Base-by-base conservation (phyloP, 2,113 vertebrate species). In the Tetrao urogallus region DNA sequence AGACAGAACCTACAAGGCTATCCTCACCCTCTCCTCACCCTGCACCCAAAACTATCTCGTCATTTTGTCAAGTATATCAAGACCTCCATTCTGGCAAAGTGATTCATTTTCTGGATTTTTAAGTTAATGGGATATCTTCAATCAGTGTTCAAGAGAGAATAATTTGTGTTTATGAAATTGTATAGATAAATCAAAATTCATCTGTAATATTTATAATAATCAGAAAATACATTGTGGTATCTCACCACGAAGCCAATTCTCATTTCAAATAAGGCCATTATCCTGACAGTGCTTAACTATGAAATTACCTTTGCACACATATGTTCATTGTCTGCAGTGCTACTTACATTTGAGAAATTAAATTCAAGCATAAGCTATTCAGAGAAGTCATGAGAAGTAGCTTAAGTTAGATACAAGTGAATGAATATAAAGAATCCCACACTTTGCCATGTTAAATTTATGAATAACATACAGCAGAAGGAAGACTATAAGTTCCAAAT, bases 261-360 rank as follows among this genome's bases (percentile, higher is more conserved):
- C 27, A 63, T n/a, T 82, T 96, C 82, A 75, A 13, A 17, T 52
- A 70, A 54, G 13, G 8, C 6, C 10, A 30, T 63, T 52, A 82
- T 19, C 11, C 6, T 56, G 40, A 54, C 21, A 30, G n/a, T 38
- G 34, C 13, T 34, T 54, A 38, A 34, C 17, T 22, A 34, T 32
- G 5, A 81, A 73, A 48, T 77, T 61, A 70, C 32, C 2, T 72
- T 83, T 77, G 7, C 50, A 74, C 11, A 2, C 78, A 7, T 63
- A 8, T 0, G 1, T 42, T 52, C 2, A 0, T 54, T 77, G 24
- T 42, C n/a, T 54, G 10, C 11, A 3, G 52, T 61, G 8, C 61
- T 77, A 60, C 4, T 73, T 7, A 36, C 0, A 0, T 27, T 30
- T 32, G 7, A 47, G 42, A 60, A 77, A 50, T 64, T 64, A 50